A percentile compares a stretch with the other conserved stretches of the same genome.
Conservation (phyloP, 2,888 invertebrate species). For the Meloe dianella region DNA sequence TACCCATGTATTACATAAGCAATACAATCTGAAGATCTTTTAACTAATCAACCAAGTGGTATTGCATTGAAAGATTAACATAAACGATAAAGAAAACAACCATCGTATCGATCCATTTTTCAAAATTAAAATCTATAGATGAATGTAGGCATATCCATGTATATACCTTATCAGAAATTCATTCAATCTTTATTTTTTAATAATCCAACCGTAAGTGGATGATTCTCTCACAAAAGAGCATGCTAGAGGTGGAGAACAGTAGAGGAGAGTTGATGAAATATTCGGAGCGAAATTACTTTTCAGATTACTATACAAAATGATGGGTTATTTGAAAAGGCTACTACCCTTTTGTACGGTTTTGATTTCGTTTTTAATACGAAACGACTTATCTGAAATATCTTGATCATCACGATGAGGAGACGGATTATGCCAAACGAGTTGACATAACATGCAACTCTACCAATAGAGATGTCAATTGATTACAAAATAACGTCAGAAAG, state of each 20-base stretch:
- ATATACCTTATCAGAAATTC: no score
- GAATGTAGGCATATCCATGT: no score
- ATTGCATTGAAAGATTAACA: conserved; percentile 17
- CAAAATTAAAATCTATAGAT: conserved; percentile 48
- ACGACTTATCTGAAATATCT: neutral
- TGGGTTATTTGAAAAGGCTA: neutral
- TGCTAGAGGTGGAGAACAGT: neutral
- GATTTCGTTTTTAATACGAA: neutral
- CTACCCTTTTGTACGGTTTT: neutral
- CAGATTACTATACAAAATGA: conserved; percentile 20
- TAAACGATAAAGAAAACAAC: conserved; percentile 15
- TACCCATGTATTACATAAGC: conserved; percentile 35
- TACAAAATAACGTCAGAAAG: neutral
- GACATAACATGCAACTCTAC: neutral
- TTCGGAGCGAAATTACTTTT: conserved; percentile 27
- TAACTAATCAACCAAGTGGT: conserved; percentile 27
- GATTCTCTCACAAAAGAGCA: conserved; percentile 23
- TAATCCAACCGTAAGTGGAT: conserved; percentile 33
- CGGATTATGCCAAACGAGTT: neutral
- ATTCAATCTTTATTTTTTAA: conserved; percentile 40
- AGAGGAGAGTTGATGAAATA: conserved; percentile 20
- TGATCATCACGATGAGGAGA: neutral
- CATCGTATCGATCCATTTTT: conserved; percentile 33
- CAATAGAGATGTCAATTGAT: conserved; percentile 4
- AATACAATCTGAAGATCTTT: conserved; percentile 24